These are phyloP conservation scores for Melanotaenia boesemani DNA, from an alignment of 2,797 vertebrate genomes.

Conservation along the genomic window DNA sequence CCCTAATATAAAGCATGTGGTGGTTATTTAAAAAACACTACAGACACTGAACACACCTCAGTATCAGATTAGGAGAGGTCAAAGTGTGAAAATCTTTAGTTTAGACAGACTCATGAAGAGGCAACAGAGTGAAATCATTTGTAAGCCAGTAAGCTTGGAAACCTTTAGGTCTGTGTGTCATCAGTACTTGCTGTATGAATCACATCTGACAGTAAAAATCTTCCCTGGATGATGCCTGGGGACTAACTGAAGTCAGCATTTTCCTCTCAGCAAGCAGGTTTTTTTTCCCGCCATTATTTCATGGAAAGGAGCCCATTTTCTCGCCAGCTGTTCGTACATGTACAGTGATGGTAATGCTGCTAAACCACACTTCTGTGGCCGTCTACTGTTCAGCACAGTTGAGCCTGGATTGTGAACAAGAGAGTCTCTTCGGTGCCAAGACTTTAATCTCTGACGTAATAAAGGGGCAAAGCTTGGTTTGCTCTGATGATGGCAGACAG, in stretches of 20 bases:
- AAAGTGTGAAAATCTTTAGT: background rate
- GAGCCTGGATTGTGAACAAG: slow-evolving; percentile 40
- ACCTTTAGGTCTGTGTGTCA: slow-evolving; percentile 23
- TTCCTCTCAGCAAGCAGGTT: background rate
- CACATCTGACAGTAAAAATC: slow-evolving; percentile 1
- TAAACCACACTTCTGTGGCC: slow-evolving; percentile 33
- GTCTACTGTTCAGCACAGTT: slow-evolving; percentile 36
- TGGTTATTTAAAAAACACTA: too few species aligned
- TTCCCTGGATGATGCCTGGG: background rate
- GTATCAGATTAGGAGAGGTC: background rate
- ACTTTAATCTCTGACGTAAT: slow-evolving; percentile 69
- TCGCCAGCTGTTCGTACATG: background rate
- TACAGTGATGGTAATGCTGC: slow-evolving; percentile 5
- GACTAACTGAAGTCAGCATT: slow-evolving; percentile 4
- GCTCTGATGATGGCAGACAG: slow-evolving; percentile 31
- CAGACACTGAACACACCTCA: too few species aligned
- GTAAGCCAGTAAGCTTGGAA: background rate
- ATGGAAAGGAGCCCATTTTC: background rate
- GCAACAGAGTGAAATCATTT: background rate
- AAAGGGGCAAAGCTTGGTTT: slow-evolving; percentile 45
- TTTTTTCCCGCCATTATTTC: background rate
- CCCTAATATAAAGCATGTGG: too few species aligned
- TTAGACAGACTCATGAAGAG: background rate
- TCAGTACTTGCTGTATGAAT: slow-evolving; percentile 21
- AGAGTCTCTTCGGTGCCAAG: slow-evolving; percentile 41